Base-by-base conservation (phyloP, 2,797 vertebrate genomes). In the Spinus pinus region DNA sequence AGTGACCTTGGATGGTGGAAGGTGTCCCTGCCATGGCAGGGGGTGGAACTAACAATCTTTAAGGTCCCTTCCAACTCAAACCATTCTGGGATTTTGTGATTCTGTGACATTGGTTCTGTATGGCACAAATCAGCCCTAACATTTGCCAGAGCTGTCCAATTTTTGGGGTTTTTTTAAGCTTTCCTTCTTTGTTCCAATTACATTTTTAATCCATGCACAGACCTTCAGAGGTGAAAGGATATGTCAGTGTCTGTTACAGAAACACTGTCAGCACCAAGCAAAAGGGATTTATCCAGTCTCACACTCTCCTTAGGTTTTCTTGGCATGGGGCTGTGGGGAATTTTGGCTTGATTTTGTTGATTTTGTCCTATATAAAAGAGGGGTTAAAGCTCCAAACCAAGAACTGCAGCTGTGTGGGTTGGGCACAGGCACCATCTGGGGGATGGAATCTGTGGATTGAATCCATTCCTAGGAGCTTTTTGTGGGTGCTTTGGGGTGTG, bases 1-100 rank as follows among this genome's bases (percentile, higher is more conserved):
- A 47, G 33, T 2, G 22, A 0, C 31, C 56, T 61, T 6, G 70
- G 15, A 0, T 0, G 4, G 13, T 37, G 23, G 31, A 1, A 75
- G 13, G 4, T 62, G 56, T 62, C 19, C 35, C 31, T 67, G 39
- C 6, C 46, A 6, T 33, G 60, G n/a, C 46, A 60, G 21, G 20
- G 7, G 2, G 2, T 21, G 46, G 33, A 1, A 10, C 17, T 16
- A 0, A 2, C 9, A 4, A 6, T 5, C 18, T 42, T 69, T 21
- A 7, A 49, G 6, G 9, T 56, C 19, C 3, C 4, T 69, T 50
- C 23, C 35, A 28, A 5, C 27, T 30, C 35, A 49, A 41, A 30
- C 41, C 49, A 6, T n/a, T 14, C 15, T 10, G 42, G 20, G 20
- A 49, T n/a, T 75, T n/a, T 62, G 31, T 18, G n/a, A 25, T 44